Percentiles rank a stretch among this genome's conserved stretches.
Conservation (phyloP, 2,888 invertebrate species). For the Zootermopsis nevadensis region DNA sequence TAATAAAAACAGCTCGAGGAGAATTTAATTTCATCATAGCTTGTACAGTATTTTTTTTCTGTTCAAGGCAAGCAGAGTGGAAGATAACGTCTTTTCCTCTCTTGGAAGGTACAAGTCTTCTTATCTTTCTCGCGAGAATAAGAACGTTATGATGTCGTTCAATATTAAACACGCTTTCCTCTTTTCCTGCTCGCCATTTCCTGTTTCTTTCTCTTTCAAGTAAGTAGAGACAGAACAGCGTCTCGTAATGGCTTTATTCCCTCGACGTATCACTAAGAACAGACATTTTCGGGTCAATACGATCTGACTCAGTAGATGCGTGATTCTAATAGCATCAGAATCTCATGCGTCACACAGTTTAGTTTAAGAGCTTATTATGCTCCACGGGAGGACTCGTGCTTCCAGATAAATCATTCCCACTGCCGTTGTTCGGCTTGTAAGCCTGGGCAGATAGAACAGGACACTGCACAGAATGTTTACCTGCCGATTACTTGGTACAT, state of each 20-base stretch:
- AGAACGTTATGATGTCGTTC: slow-evolving; percentile 23
- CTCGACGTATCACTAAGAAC: not conserved
- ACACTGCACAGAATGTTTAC: too few species aligned
- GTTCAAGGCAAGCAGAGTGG: not conserved
- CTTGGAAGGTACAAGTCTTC: slow-evolving; percentile 3
- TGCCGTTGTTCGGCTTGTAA: too few species aligned
- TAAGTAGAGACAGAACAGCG: not conserved
- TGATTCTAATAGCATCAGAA: not conserved
- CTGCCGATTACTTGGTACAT: too few species aligned
- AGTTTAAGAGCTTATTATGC: not conserved
- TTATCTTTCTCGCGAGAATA: slow-evolving; percentile 21
- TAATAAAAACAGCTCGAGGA: too few species aligned
- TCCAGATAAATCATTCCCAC: too few species aligned
- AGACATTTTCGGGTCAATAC: not conserved
- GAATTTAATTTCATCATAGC: too few species aligned
- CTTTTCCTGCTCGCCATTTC: not conserved
- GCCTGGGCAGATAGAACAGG: too few species aligned
- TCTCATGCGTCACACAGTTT: not conserved
- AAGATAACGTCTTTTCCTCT: not conserved
- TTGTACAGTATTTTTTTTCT: not conserved
- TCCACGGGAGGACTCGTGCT: too few species aligned
- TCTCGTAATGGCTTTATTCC: slow-evolving; percentile 21
- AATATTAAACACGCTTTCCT: slow-evolving; percentile 26
- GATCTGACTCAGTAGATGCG: not conserved
- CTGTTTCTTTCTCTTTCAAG: not conserved